Evolutionary conservation across 2,797 vertebrate species (phyloP), one percentile per base, ranked within the genome.

Genomic region (Masticophis lateralis): DNA sequence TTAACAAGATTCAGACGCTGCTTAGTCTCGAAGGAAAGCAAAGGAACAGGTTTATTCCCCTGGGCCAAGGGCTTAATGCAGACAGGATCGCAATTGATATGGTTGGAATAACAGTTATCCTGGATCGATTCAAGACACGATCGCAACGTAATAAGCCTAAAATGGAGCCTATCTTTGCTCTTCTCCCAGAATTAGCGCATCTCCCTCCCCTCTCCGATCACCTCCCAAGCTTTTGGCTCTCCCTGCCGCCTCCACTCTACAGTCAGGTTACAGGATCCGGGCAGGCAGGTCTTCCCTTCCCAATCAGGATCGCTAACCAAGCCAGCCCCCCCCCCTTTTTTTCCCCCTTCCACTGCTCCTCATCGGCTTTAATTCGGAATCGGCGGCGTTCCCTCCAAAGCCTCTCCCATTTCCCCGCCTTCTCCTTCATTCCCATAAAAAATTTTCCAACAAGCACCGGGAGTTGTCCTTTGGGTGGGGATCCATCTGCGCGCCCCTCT

Each of bases 281-380:
- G 51, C 66, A 3, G 63, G 5, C n/a, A 6, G n/a, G 66, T 69
- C 13, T 86, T 18, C 55, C 66, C 37, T 51, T 61, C n/a, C 37
- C 27, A 60, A 51, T 12, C 16, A 57, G 57, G 87, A 5, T 28
- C 20, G 69, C 28, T 53, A 74, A 22, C 22, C 9, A 8, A 10
- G 0, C 60, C 1, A 37, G 37, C 1, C 3, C 9, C 9, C 6
- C 14, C 14, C 0, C 32, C 12, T 3, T 37, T 9, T 53, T 53
- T 10, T 5, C 56, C 0, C 88, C 60, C 32, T 86, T 66, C 37
- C 37, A 66, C 22, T 28, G 14, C 3, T 27, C 9, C 2, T 69
- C 25, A 13, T 37, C 86, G 56, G 74, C 60, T 28, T 69, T n/a
- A 57, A 69, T 90, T 66, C 74, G 13, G 74, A 25, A 47, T 32